These are phyloP conservation scores for Exaiptasia diaphana DNA, from an alignment of 64 coral and sea anemone genomes.

Conservation along the genomic window DNA sequence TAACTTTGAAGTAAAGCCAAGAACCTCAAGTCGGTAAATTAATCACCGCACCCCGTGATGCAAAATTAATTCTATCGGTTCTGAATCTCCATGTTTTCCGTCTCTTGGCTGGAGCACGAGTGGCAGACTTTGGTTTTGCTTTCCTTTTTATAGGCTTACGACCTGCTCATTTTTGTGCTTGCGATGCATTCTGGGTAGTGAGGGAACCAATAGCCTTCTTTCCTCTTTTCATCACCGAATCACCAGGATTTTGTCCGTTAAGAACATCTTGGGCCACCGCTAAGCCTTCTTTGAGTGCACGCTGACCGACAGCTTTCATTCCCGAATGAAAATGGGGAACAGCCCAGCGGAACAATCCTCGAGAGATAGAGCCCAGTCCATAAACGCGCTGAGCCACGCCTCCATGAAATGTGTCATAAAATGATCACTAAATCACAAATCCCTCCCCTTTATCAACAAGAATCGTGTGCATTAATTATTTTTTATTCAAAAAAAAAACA, in stretches of 20 bases:
- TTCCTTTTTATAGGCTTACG: neutral
- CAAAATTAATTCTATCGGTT: neutral
- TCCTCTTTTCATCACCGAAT: neutral
- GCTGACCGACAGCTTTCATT: neutral
- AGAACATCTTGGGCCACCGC: slow-evolving; percentile 22
- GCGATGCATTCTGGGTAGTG: neutral
- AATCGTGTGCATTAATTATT: too few relatives aligned
- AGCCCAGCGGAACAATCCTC: slow-evolving; percentile 13
- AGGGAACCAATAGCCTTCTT: neutral
- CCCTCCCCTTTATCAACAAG: too few relatives aligned
- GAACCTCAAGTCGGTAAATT: neutral
- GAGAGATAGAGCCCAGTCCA: slow-evolving; percentile 42
- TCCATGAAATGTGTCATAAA: neutral
- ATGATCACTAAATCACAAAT: too few relatives aligned
- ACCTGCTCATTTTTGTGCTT: neutral
- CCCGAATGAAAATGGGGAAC: neutral
- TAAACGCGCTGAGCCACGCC: neutral
- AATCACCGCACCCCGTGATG: neutral
- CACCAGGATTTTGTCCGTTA: neutral
- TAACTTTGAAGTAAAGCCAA: neutral
- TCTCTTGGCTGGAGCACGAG: neutral
- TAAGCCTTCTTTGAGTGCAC: neutral
- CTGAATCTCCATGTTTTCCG: neutral
- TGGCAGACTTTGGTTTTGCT: neutral
- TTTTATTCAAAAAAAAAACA: neutral